Evolutionary conservation across 2,888 invertebrate species (phyloP).

Genomic region (Aleiodes alternator): DNA sequence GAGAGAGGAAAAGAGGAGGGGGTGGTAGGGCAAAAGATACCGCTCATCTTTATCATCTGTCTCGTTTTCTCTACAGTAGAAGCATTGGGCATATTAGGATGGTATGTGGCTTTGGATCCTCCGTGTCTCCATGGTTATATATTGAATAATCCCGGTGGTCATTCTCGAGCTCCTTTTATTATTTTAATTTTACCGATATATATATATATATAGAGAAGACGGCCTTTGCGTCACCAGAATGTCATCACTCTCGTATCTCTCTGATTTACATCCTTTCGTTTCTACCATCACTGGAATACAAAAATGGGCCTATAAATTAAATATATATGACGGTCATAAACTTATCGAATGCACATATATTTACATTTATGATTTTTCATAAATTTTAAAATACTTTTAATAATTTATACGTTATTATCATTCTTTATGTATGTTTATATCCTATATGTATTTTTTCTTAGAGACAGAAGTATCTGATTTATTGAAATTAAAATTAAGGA

Average conservation of each 20-base stretch:
- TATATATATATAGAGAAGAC: slow-evolving; percentile 8
- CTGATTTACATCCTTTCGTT: slow-evolving; percentile 69
- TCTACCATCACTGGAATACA: slow-evolving; percentile 36
- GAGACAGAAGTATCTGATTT: no score
- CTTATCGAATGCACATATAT: slow-evolving; percentile 59
- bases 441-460: no score
- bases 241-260: slow-evolving; percentile 63
- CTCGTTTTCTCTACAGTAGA: slow-evolving; percentile 52
- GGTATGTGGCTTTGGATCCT: slow-evolving; percentile 66
- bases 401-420: no score
- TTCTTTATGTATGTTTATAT: no score
- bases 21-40: background rate
- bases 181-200: slow-evolving; percentile 20
- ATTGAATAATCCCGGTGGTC: slow-evolving; percentile 64
- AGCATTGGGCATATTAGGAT: slow-evolving; percentile 69
- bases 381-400: slow-evolving; percentile 17
- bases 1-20: slow-evolving; percentile 16
- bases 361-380: slow-evolving; percentile 25
- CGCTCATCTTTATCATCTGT: slow-evolving; percentile 30
- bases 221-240: slow-evolving; percentile 68
- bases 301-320: slow-evolving; percentile 65
- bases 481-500: no score
- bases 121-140: slow-evolving; percentile 56
- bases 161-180: slow-evolving; percentile 38
- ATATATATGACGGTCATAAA: slow-evolving; percentile 71